These are phyloP conservation scores for Paedocypris micromegethes DNA, from an alignment of 2,797 vertebrate genomes.

Conservation along the genomic window DNA sequence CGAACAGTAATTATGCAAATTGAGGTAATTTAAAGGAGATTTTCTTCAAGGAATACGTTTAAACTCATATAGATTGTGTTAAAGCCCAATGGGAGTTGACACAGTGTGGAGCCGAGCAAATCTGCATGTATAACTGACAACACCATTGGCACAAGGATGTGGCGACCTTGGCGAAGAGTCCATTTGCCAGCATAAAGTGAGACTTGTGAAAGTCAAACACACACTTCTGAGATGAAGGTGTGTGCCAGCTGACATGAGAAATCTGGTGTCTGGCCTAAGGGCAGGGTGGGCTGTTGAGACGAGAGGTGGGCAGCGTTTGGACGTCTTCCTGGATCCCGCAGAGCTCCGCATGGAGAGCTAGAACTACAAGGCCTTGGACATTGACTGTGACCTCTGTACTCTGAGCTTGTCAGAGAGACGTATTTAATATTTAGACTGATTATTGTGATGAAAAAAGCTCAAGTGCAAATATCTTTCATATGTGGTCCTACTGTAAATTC, in stretches of 20 bases:
- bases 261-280: slow-evolving; percentile 75
- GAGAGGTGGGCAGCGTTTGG: slow-evolving; percentile 61
- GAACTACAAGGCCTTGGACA: slow-evolving; percentile 61
- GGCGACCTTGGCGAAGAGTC: slow-evolving; percentile 73
- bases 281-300: slow-evolving; percentile 67
- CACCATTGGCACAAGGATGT: slow-evolving; percentile 71
- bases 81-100: slow-evolving; percentile 33
- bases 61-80: slow-evolving; percentile 21
- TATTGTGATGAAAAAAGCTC: too few relatives aligned
- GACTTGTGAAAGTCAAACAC: slow-evolving; percentile 82
- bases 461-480: too few relatives aligned
- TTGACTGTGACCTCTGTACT: slow-evolving; percentile 68
- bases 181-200: slow-evolving; percentile 62
- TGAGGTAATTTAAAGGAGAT: slow-evolving; percentile 16
- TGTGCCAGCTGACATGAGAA: slow-evolving; percentile 76
- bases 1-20: slow-evolving; percentile 30
- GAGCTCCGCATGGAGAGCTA: slow-evolving; percentile 61
- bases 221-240: slow-evolving; percentile 76
- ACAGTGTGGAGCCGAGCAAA: slow-evolving; percentile 49
- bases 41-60: slow-evolving; percentile 6
- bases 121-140: slow-evolving; percentile 75
- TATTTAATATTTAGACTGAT: slow-evolving; percentile 38
- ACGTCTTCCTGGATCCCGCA: slow-evolving; percentile 67
- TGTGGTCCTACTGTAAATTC: too few relatives aligned
- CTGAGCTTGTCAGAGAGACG: slow-evolving; percentile 55